Conservation (phyloP, 2,113 vertebrate species). For the Muscicapa adusta region DNA sequence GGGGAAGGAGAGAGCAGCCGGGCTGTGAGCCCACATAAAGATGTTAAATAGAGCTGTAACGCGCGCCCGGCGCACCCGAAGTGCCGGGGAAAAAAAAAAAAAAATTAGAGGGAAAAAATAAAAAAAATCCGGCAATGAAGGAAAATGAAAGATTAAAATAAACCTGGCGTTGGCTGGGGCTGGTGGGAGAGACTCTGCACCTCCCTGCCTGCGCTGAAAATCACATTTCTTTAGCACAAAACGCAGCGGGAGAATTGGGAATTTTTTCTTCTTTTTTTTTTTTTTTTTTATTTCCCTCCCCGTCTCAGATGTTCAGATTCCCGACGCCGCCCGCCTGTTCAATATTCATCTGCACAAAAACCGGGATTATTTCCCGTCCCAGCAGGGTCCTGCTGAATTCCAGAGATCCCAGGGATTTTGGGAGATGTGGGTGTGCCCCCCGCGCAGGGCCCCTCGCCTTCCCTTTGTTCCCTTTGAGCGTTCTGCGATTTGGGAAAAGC, state of each 20-base stretch:
- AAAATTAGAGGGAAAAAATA: background rate
- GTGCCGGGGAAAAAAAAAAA: background rate
- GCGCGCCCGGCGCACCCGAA: background rate
- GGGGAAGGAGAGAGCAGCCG: conserved; percentile 7
- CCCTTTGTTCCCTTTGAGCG: background rate
- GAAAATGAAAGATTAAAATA: conserved; percentile 39
- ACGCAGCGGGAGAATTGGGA: background rate
- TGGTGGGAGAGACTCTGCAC: background rate
- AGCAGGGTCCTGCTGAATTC: background rate
- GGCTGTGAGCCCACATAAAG: conserved; percentile 39
- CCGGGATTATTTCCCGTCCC: background rate
- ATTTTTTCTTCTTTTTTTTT: background rate
- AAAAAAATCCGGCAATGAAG: background rate
- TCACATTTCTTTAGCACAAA: background rate
- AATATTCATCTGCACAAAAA: background rate
- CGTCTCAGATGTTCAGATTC: background rate
- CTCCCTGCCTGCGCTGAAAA: background rate
- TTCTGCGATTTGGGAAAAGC: background rate
- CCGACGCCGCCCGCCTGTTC: background rate
- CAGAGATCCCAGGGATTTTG: background rate
- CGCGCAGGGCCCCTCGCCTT: background rate
- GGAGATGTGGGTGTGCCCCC: background rate
- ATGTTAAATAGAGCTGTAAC: conserved; percentile 55
- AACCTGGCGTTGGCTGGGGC: background rate
- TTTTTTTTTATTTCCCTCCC: background rate